Conservation (phyloP, 2,888 invertebrate species). For the Cataglyphis livida region DNA sequence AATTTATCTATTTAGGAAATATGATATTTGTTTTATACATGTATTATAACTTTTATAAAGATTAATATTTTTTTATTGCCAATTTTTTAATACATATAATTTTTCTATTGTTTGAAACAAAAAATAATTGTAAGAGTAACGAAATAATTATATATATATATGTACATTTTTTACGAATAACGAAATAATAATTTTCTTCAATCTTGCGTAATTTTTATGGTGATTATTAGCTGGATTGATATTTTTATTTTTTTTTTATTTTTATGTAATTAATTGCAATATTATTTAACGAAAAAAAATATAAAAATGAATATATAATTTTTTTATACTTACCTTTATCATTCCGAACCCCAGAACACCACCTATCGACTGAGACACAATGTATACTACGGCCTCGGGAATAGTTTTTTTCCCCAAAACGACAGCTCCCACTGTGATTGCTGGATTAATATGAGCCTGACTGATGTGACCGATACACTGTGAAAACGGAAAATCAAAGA, state of each 20-base stretch:
- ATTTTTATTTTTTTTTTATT: background rate
- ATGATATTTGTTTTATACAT: background rate
- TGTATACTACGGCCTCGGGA: slow-evolving; percentile 80
- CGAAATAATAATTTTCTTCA: background rate
- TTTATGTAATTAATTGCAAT: background rate
- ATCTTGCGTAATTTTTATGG: background rate
- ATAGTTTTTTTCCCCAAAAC: slow-evolving; percentile 83
- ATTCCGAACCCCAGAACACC: slow-evolving; percentile 82
- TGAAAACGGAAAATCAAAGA: slow-evolving; percentile 62
- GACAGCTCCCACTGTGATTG: slow-evolving; percentile 83
- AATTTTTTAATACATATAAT: background rate
- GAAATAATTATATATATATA: background rate
- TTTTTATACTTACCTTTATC: slow-evolving; percentile 79
- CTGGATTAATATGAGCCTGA: slow-evolving; percentile 84
- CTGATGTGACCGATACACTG: slow-evolving; percentile 85
- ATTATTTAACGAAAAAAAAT: slow-evolving; percentile 21
- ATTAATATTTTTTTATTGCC: background rate
- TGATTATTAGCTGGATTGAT: background rate
- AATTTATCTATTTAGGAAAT: background rate
- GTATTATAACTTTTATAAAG: background rate
- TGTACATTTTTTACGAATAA: background rate
- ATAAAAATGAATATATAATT: background rate
- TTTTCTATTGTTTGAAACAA: background rate
- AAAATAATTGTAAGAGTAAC: background rate
- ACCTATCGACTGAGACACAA: slow-evolving; percentile 82